phyloP scores from a whole-genome alignment of 2,113 vertebrate species.

The Cisticola juncidis region DNA sequence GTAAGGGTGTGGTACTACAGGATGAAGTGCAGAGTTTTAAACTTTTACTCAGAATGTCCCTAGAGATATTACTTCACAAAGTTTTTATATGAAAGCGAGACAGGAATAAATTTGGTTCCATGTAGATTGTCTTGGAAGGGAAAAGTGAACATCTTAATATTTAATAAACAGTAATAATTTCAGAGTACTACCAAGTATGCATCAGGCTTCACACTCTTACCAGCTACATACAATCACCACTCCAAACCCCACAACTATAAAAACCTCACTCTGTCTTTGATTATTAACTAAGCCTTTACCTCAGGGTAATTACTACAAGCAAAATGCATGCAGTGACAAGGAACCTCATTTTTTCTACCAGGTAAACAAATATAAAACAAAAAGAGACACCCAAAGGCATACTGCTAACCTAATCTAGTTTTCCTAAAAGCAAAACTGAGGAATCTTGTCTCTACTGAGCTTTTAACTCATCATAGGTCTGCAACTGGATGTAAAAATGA shows the following conservation, averaged over 20 bases:
- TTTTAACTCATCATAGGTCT: neutral
- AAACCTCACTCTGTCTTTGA: neutral
- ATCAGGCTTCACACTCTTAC: neutral
- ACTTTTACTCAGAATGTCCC: neutral
- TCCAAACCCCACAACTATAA: neutral
- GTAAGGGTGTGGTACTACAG: neutral
- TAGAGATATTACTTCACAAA: neutral
- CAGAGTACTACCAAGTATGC: neutral
- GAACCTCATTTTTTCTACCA: neutral
- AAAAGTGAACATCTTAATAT: neutral
- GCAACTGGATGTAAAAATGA: neutral
- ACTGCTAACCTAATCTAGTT: neutral
- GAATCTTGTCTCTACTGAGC: neutral
- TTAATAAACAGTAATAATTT: neutral
- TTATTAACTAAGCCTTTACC: slow-evolving; percentile 11
- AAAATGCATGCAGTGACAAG: neutral
- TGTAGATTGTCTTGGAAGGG: neutral
- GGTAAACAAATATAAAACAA: neutral
- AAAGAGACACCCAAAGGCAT: neutral
- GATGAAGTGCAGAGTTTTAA: neutral
- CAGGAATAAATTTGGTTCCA: neutral
- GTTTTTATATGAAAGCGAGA: neutral
- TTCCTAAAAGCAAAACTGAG: neutral
- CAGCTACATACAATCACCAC: neutral
- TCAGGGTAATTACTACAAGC: neutral